Conservation (phyloP, 2,113 vertebrate species). For the Xiphorhynchus elegans region DNA sequence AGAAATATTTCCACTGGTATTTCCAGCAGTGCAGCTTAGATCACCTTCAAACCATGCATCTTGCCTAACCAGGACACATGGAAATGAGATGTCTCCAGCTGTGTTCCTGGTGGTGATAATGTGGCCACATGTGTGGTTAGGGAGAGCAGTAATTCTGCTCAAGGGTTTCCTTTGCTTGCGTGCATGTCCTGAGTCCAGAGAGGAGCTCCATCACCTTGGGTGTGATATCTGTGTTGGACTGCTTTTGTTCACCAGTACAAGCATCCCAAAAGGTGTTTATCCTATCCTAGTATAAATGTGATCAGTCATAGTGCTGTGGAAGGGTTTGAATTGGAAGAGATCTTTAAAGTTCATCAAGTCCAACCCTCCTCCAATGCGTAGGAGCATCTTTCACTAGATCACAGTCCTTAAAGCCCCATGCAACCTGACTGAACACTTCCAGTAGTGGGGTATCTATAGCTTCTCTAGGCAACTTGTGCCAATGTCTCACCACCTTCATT, state of each 20-base stretch:
- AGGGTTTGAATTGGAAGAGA: neutral
- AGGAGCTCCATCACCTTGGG: neutral
- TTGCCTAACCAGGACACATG: neutral
- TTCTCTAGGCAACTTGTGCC: neutral
- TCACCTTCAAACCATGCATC: neutral
- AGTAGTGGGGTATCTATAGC: neutral
- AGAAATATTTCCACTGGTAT: neutral
- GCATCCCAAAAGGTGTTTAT: neutral
- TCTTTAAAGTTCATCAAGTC: neutral
- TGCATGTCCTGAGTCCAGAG: neutral
- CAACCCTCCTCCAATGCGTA: fast-evolving
- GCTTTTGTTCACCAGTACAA: neutral
- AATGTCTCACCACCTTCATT: neutral
- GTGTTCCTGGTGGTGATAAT: neutral
- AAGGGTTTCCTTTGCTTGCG: neutral
- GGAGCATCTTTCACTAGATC: fast-evolving
- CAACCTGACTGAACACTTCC: neutral
- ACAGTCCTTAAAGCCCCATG: neutral
- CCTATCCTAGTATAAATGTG: neutral
- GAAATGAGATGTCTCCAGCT: neutral
- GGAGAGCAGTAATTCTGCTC: neutral
- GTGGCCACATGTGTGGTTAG: neutral
- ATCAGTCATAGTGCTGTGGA: neutral
- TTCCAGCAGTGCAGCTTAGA: neutral
- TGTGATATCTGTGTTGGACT: fast-evolving